Base-by-base conservation (phyloP, 2,797 vertebrate species). In the Hipposideros larvatus region DNA sequence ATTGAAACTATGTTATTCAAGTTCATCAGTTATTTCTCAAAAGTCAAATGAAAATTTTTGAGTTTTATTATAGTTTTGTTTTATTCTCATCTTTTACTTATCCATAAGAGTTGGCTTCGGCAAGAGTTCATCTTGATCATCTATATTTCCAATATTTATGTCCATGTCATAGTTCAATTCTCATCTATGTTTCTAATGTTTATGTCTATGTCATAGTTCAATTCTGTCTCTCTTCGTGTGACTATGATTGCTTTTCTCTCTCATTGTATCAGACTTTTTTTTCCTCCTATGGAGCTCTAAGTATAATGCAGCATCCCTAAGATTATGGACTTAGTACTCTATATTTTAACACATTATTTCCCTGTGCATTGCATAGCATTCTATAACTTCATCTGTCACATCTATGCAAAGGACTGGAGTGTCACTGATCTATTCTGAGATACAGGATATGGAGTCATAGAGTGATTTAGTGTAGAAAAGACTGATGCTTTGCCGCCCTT, bases 381-480 rank as follows among this genome's bases (percentile, higher is more conserved):
- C 31, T n/a, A 9, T 61, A 22, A 46, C 4, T n/a, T 71, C 28
- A 61, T 75, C 28, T 94, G 31, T 77, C 34, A 55, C 15, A 51
- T 55, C 61, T 51, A 26, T 80, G 31, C 37, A 66, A 59, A 89
- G 21, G 26, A 57, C 26, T 18, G 61, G 11, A 71, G n/a, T 59
- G n/a, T 9, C 15, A 11, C 43, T 73, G 5, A 48, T 77, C 1
- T 11, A 5, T 46, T 37, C 31, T 51, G 15, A 77, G 10, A 77
- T 0, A 0, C 4, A 31, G 18, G 28, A 59, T 11, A 4, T 14
- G 55, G 4, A 59, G 15, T 46, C 4, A 43, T 24, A 90, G 22
- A 74, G 59, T 21, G 22, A 93, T 94, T 87, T 92, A 94, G 46
- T 73, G 31, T 43, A 79, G 48, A 87, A 94, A 87, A 92, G 5